phyloP scores from a whole-genome alignment of 1,140 invertebrate species.

The Drosophila repletoides region DNA sequence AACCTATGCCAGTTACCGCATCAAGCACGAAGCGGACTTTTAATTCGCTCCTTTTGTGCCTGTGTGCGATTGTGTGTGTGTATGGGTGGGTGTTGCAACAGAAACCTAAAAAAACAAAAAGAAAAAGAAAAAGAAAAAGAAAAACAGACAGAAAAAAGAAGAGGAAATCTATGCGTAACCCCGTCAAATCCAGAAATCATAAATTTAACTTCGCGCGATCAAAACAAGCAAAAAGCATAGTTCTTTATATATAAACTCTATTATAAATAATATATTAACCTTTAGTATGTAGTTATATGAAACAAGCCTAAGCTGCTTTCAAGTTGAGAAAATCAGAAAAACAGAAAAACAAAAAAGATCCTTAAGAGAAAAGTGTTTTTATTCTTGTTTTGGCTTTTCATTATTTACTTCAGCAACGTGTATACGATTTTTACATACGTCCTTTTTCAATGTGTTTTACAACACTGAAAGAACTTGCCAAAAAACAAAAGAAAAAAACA shows the following conservation, averaged over 20 bases:
- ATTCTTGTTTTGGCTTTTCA: slow-evolving; percentile 53
- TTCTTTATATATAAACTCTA: slow-evolving; percentile 16
- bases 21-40: slow-evolving; percentile 79
- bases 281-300: slow-evolving; percentile 36
- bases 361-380: slow-evolving; percentile 46
- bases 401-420: slow-evolving; percentile 64
- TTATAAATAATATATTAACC: slow-evolving; percentile 25
- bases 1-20: slow-evolving; percentile 81
- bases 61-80: background rate
- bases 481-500: slow-evolving; percentile 48
- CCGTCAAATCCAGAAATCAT: slow-evolving; percentile 5
- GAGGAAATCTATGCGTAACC: background rate
- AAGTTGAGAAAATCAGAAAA: slow-evolving; percentile 8
- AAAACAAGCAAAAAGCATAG: slow-evolving; percentile 6
- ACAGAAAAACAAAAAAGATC: slow-evolving; percentile 5
- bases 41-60: slow-evolving; percentile 39
- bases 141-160: too few relatives aligned
- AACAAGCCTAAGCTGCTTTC: slow-evolving; percentile 36
- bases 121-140: too few relatives aligned
- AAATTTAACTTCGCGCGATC: background rate
- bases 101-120: background rate
- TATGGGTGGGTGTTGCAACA: background rate
- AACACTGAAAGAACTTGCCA: slow-evolving; percentile 69
- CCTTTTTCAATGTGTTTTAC: slow-evolving; percentile 70
- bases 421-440: slow-evolving; percentile 80